phyloP scores from a whole-genome alignment of 2,797 vertebrate genomes.

The Microctenopoma lineatum region DNA sequence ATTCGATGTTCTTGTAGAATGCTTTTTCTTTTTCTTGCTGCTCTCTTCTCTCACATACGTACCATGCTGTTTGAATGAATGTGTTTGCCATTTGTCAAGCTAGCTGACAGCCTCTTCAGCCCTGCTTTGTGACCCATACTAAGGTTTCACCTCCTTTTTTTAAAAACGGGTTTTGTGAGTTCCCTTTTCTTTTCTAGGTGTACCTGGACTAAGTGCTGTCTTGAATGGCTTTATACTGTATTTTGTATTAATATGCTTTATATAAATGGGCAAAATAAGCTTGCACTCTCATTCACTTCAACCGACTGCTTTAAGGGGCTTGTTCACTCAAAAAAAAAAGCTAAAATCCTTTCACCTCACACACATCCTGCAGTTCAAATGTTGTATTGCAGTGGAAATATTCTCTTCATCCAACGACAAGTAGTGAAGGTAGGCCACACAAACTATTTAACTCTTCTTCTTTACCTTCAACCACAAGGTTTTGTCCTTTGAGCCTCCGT shows the following conservation, averaged over 20 bases:
- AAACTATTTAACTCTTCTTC: slow-evolving; percentile 38
- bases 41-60: too few relatives aligned
- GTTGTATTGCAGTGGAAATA: slow-evolving; percentile 3
- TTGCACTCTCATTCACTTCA: slow-evolving; percentile 2
- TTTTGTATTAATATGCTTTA: not conserved
- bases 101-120: not conserved
- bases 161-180: not conserved
- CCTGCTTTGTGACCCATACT: not conserved
- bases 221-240: not conserved
- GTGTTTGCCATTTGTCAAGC: not conserved
- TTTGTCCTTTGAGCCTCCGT: slow-evolving; percentile 45
- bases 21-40: not conserved
- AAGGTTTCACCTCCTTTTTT: not conserved
- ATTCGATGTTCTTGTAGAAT: not conserved
- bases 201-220: not conserved
- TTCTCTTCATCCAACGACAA: slow-evolving; percentile 21
- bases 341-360: not conserved
- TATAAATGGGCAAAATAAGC: slow-evolving; percentile 5
- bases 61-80: not conserved
- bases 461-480: slow-evolving; percentile 36
- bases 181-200: not conserved
- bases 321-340: not conserved
- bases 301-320: slow-evolving; percentile 6
- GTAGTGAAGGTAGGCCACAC: slow-evolving; percentile 44
- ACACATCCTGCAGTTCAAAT: slow-evolving; percentile 8